A percentile compares a stretch with the other conserved stretches of the same genome.
Evolutionary conservation across 1,140 invertebrate genomes (phyloP).

Genomic region (Temnothorax longispinosus): DNA sequence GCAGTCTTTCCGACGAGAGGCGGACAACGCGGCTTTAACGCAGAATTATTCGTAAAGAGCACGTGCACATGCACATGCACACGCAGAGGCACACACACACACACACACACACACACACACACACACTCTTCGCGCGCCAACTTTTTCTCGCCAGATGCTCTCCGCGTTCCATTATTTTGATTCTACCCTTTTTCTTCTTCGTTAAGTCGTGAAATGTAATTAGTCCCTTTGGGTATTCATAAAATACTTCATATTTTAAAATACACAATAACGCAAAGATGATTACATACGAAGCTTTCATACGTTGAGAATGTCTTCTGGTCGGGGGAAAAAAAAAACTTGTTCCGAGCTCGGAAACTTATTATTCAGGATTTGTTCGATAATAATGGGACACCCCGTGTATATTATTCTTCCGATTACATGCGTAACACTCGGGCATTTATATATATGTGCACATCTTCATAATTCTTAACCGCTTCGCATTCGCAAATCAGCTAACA

Average conservation of each 20-base stretch:
- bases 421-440: slow-evolving; percentile 11
- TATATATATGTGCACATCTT: slow-evolving; percentile 11
- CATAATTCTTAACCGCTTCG: slow-evolving; percentile 28
- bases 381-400: not conserved
- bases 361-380: slow-evolving; percentile 42
- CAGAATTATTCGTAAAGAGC: slow-evolving; percentile 74
- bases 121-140: slow-evolving; percentile 66
- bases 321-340: not conserved
- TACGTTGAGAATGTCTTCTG: not conserved
- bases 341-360: not conserved
- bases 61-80: not conserved
- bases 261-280: slow-evolving; percentile 7
- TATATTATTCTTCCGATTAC: slow-evolving; percentile 47
- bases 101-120: slow-evolving; percentile 51
- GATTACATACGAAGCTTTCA: not conserved
- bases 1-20: slow-evolving; percentile 66
- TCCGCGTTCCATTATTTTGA: slow-evolving; percentile 41
- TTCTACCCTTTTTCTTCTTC: slow-evolving; percentile 39
- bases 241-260: slow-evolving; percentile 27
- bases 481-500: slow-evolving; percentile 22
- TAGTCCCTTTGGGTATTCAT: slow-evolving; percentile 21
- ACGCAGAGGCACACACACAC: not conserved
- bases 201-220: slow-evolving; percentile 55
- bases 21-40: slow-evolving; percentile 76
- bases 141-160: slow-evolving; percentile 63